phyloP scores from a whole-genome alignment of 2,797 vertebrate species.

The Nasua narica region DNA sequence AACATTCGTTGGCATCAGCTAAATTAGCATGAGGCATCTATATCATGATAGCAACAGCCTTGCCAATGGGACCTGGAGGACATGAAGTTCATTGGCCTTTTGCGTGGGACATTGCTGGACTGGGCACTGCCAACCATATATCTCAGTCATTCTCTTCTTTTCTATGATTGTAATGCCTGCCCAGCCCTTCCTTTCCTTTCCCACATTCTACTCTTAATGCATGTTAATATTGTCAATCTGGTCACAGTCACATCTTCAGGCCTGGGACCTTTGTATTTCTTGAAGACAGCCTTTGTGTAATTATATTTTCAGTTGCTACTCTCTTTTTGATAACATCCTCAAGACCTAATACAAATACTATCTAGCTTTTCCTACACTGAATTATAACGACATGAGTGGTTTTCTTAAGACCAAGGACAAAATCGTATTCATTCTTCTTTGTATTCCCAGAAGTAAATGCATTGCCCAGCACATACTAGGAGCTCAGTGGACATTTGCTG shows the following conservation, averaged over 20 bases:
- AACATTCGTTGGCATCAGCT: background rate
- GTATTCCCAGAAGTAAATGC: background rate
- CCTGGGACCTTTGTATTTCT: background rate
- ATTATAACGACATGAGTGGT: background rate
- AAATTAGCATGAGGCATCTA: background rate
- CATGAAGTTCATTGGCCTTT: background rate
- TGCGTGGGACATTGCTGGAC: background rate
- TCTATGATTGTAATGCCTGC: background rate
- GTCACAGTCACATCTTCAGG: background rate
- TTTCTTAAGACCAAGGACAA: constrained; percentile 22
- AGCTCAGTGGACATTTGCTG: background rate
- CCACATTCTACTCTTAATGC: background rate
- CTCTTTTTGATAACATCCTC: background rate
- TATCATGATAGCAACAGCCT: background rate
- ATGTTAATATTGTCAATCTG: background rate
- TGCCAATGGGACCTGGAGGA: background rate
- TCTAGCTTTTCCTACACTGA: background rate
- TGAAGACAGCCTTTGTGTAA: background rate
- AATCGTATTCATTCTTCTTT: background rate
- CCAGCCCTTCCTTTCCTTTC: background rate
- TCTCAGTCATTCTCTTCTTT: background rate
- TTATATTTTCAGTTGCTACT: background rate
- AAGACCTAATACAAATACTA: background rate
- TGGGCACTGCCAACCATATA: background rate
- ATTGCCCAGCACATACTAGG: background rate